Evolutionary conservation across 2,113 vertebrate species (phyloP).

Genomic region (Halcyon malimbica): DNA sequence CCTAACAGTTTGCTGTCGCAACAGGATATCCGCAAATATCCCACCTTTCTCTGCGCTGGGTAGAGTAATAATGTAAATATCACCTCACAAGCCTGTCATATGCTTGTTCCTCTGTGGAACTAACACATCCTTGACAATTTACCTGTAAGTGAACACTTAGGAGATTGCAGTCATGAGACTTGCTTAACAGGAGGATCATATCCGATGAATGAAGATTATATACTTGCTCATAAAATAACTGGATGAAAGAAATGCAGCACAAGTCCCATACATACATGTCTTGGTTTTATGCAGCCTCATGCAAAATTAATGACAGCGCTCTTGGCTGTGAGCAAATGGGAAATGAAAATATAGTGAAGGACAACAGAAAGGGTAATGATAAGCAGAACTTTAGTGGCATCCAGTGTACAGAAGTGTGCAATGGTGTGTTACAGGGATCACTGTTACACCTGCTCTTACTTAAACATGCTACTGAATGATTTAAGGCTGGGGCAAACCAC

Average conservation of each 20-base stretch:
- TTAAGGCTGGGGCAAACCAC: neutral
- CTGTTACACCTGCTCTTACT: neutral
- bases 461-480: neutral
- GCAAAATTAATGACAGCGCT: neutral
- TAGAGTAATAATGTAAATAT: neutral
- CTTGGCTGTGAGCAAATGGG: neutral
- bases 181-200: neutral
- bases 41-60: neutral
- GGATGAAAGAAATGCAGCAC: neutral
- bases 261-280: neutral
- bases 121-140: neutral
- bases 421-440: neutral
- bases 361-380: neutral
- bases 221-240: neutral
- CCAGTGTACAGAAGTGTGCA: neutral
- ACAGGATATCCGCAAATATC: neutral
- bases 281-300: neutral
- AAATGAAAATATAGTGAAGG: neutral
- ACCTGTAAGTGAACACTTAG: neutral
- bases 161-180: neutral
- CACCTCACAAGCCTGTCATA: neutral
- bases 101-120: neutral
- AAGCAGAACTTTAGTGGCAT: neutral
- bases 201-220: neutral
- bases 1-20: neutral